Base-by-base conservation (phyloP, 2,888 invertebrate genomes). In the Alloplasta piceator region DNA sequence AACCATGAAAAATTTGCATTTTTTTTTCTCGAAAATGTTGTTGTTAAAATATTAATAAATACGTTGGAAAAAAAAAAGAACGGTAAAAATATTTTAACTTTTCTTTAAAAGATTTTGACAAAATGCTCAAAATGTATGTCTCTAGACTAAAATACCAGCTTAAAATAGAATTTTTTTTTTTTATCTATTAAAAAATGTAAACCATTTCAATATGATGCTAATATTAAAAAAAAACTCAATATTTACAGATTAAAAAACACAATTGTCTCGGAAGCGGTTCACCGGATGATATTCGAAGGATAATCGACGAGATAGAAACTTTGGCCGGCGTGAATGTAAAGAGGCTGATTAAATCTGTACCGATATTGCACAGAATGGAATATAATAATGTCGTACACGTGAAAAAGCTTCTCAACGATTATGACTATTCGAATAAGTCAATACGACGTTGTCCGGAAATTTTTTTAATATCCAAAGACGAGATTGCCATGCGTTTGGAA, bases 351-450 rank as follows among this genome's bases (percentile, higher is more conserved):
- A 92, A 90, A 85, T 89, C 89, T 16, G 93, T 94, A 85, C 96
- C 96, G 9, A 95, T 94, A 83, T 93, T 96, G 83, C 90, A 95
- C 64, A 95, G 94, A 92, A 93, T 94, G 68, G 93, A 94, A 64
- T 93, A 94, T 78, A 93, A 93, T 78, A 91, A 94, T 14, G 88
- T 96, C 26, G 83, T 93, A 55, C 92, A 93, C 89, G 94, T 94
- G 36, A 93, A 94, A 76, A 89, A 93, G 58, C 92, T 94, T 81
- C 92, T 96, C 6, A 93, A 94, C 7, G 1, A 63, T 0, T 68
- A 85, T 87, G 92, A 93, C 52, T 94, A 96, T 87, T 88, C 94
- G 6, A 92, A 94, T 64, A 93, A 93, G 64, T 92, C 94, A 0
- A 93, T 95, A 75, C 83, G 88, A 63, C 93, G 91, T 43, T 94